Conservation (phyloP, 2,797 vertebrate genomes). For the Peromyscus melanophrys region DNA sequence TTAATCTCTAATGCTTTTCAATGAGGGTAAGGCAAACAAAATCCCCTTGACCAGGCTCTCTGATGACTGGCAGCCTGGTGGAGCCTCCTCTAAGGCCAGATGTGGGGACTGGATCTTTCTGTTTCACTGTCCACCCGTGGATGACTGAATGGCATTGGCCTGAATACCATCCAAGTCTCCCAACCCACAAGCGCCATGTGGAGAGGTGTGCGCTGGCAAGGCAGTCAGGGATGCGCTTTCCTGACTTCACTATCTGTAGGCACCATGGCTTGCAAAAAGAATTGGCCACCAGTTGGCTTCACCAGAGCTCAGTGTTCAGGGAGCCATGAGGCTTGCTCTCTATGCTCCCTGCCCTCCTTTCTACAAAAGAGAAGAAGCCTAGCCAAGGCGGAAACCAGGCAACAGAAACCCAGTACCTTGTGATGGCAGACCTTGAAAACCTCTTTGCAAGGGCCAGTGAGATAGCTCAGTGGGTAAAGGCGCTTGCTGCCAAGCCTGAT, state of each 20-base stretch:
- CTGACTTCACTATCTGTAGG: background rate
- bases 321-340: background rate
- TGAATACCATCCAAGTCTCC: accelerated
- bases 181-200: background rate
- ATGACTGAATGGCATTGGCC: background rate
- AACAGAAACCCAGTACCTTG: background rate
- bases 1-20: background rate
- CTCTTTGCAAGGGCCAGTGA: background rate
- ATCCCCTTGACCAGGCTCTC: accelerated
- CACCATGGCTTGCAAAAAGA: background rate
- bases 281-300: accelerated
- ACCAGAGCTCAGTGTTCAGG: background rate
- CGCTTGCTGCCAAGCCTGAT: background rate
- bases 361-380: background rate
- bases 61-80: accelerated
- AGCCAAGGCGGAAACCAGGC: background rate
- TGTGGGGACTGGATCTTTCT: background rate
- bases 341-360: background rate
- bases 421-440: background rate
- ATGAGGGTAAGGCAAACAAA: background rate
- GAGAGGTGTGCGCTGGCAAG: background rate
- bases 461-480: background rate
- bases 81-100: background rate
- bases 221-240: background rate
- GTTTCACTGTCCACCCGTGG: background rate